A percentile compares a stretch with the other conserved stretches of the same genome.
Evolutionary conservation across 2,113 vertebrate genomes (phyloP).

Genomic region (Murina feae): DNA sequence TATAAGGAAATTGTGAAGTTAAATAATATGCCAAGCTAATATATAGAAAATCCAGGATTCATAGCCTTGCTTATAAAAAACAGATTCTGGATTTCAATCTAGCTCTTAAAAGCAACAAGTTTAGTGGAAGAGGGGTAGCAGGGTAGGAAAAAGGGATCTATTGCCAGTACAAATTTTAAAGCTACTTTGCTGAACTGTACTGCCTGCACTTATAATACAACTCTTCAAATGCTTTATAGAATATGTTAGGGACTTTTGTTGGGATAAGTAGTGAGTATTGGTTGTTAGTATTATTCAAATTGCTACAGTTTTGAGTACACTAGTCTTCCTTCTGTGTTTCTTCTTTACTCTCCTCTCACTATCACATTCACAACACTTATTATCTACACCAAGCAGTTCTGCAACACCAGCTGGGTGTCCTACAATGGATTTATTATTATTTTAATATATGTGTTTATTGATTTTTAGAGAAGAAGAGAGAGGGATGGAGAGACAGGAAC

Average conservation of each 20-base stretch:
- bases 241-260: neutral
- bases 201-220: neutral
- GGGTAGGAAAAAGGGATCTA: neutral
- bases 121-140: neutral
- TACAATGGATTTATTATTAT: too few relatives aligned
- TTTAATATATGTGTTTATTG: too few relatives aligned
- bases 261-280: neutral
- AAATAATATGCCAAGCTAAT: neutral
- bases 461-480: too few relatives aligned
- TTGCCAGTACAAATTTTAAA: neutral
- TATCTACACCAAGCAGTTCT: neutral
- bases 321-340: neutral
- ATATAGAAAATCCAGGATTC: neutral
- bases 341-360: neutral
- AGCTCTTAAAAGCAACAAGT: neutral
- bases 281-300: constrained; percentile 9
- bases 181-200: neutral
- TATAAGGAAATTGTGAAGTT: neutral
- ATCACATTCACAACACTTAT: neutral
- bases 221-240: neutral
- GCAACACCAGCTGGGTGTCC: neutral
- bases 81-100: neutral
- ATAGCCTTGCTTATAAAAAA: neutral
- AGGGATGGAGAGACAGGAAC: too few relatives aligned
- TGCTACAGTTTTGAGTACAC: neutral